Evolutionary conservation across 2,888 invertebrate genomes (phyloP), one percentile per base, ranked within the genome.

Genomic region (Capitulum mitella): DNA sequence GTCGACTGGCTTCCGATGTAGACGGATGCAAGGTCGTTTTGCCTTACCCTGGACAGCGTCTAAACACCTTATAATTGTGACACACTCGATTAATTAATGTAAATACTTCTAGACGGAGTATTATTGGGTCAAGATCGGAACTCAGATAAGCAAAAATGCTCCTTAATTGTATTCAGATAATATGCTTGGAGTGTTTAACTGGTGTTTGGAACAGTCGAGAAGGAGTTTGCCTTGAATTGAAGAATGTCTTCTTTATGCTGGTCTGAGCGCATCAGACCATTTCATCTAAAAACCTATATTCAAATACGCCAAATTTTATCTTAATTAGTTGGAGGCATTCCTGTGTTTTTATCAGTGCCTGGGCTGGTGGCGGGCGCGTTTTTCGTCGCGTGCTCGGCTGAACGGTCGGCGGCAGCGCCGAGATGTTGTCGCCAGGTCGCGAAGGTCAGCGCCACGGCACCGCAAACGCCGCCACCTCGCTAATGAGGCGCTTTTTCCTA

Each of bases 231-330:
- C 70, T 34, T 70, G 70, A 70, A 22, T 37, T 37, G 70, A 37
- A 22, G 37, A 70, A 70, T 70, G 70, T 37, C 37, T 34, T 29
- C 37, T 29, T 26, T 37, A 19, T 70, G 34, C 70, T 22, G 70
- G 22, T 70, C 37, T 19, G 37, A 26, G 29, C 37, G 37, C 70
- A 70, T 70, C 70, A 70, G 70, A 70, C 70, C 70, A 70, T 70
- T 70, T 22, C 70, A 70, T 70, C 70, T 70, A 37, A 70, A 70
- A 37, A 5, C 19, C 8, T 70, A 26, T 70, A 70, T 70, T 70
- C 70, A 70, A 70, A 70, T 70, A 70, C 70, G 70, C 70, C 70
- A 70, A 70, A 70, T 70, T 70, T 37, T 70, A 37, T 70, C 70
- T 70, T 70, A 70, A 70, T 70, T 70, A 70, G 70, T 70, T 3